Percentiles rank a stretch among this genome's conserved stretches.
Conservation (phyloP, 2,113 vertebrate species). For the Bos indicus region DNA sequence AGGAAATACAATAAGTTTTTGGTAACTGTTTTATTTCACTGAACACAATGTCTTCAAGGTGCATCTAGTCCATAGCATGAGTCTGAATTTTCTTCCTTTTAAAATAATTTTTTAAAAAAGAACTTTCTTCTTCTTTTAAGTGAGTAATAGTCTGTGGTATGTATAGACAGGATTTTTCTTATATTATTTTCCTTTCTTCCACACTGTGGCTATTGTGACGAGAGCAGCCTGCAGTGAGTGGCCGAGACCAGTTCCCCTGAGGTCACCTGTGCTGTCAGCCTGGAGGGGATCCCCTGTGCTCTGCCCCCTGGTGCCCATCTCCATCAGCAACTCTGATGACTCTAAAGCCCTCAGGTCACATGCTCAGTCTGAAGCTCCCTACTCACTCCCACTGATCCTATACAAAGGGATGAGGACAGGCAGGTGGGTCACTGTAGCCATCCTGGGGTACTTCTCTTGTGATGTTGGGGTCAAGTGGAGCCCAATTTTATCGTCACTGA, state of each 20-base stretch:
- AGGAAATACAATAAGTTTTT: not conserved
- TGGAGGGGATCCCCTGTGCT: no score
- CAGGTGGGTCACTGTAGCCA: no score
- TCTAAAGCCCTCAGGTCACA: not conserved
- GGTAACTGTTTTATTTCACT: not conserved
- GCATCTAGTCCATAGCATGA: fast-evolving
- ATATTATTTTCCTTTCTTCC: not conserved
- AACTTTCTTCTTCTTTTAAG: not conserved
- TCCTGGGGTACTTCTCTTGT: not conserved
- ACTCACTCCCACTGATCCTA: not conserved
- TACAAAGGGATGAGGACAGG: not conserved
- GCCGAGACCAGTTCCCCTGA: not conserved
- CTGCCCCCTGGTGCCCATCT: no score
- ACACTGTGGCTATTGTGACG: not conserved
- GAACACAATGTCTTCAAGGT: fast-evolving
- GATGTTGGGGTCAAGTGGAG: not conserved
- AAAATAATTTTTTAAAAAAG: not conserved
- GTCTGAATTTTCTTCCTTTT: not conserved
- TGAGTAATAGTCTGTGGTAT: fast-evolving
- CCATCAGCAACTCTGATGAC: no score
- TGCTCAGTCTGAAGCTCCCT: not conserved
- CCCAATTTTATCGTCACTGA: not conserved
- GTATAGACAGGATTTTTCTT: not conserved
- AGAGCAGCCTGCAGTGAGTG: not conserved
- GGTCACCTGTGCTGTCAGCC: not conserved